These are phyloP conservation scores for Marronus borbonicus DNA, from an alignment of 2,888 invertebrate species.

Conservation along the genomic window DNA sequence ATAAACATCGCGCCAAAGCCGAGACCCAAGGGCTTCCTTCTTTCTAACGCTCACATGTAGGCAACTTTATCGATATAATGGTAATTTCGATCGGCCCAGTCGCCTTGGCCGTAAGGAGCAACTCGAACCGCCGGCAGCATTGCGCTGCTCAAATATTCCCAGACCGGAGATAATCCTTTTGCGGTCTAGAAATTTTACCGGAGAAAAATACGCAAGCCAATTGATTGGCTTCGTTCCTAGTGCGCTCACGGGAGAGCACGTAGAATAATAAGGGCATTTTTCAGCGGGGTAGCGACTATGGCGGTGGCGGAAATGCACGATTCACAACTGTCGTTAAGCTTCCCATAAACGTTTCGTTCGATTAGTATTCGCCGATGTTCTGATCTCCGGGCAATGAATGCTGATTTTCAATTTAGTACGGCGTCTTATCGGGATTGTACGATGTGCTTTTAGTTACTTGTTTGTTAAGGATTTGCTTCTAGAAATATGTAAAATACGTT, in stretches of 20 bases:
- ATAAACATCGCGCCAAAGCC: conserved; percentile 34
- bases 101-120: conserved; percentile 12
- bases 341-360: conserved; percentile 14
- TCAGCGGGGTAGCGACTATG: conserved; percentile 15
- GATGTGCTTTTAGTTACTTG: conserved; percentile 22
- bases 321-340: conserved; percentile 32
- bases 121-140: conserved; percentile 17
- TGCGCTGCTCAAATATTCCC: conserved; percentile 42
- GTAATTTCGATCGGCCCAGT: conserved; percentile 31
- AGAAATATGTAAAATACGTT: not conserved
- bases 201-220: conserved; percentile 41
- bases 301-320: conserved; percentile 14
- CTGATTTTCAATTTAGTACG: conserved; percentile 42
- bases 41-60: conserved; percentile 16
- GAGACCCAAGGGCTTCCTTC: conserved; percentile 28
- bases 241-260: conserved; percentile 38
- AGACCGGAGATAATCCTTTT: conserved; percentile 42
- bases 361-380: conserved; percentile 36
- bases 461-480: conserved; percentile 10
- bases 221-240: conserved; percentile 42
- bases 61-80: conserved; percentile 36
- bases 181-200: conserved; percentile 44
- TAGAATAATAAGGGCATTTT: conserved; percentile 46
- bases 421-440: conserved; percentile 30
- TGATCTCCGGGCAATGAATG: conserved; percentile 41